Evolutionary conservation across 2,888 invertebrate genomes (phyloP).

Genomic region (Lochmaea capreae): DNA sequence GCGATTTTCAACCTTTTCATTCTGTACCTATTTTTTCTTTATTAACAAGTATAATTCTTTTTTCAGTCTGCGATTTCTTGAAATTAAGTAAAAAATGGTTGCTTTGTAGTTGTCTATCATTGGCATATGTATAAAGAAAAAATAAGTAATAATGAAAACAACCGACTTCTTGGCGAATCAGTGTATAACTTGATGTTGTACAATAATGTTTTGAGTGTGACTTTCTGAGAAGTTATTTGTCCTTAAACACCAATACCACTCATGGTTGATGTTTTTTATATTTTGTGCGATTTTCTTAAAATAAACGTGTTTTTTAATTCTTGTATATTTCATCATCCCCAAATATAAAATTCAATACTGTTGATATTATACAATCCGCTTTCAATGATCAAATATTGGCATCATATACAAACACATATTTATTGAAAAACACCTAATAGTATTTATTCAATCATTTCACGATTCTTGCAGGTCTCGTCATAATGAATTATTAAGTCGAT

Average conservation of each 20-base stretch:
- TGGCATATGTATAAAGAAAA: conserved; percentile 7
- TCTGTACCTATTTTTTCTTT: neutral
- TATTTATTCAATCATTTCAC: no score
- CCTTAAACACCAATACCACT: conserved; percentile 4
- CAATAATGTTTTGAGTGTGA: conserved; percentile 7
- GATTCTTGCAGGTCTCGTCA: no score
- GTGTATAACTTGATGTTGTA: conserved; percentile 9
- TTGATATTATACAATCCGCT: no score
- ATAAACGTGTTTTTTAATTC: conserved; percentile 10
- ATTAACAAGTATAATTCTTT: neutral
- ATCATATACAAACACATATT: no score
- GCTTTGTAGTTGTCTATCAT: conserved; percentile 4
- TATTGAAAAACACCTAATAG: no score
- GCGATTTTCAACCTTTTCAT: neutral
- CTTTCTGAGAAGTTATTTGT: conserved; percentile 10
- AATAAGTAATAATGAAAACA: neutral
- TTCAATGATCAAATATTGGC: no score
- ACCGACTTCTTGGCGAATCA: conserved; percentile 4
- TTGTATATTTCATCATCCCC: neutral
- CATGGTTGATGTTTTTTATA: conserved; percentile 9
- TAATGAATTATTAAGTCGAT: no score
- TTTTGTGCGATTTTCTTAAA: conserved; percentile 11
- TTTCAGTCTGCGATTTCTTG: neutral
- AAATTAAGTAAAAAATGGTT: neutral
- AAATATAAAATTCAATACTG: no score